Percentiles rank a stretch among this genome's conserved stretches.
Evolutionary conservation across 1,140 invertebrate genomes (phyloP).

Genomic region (Neoseiulus cucumeris): DNA sequence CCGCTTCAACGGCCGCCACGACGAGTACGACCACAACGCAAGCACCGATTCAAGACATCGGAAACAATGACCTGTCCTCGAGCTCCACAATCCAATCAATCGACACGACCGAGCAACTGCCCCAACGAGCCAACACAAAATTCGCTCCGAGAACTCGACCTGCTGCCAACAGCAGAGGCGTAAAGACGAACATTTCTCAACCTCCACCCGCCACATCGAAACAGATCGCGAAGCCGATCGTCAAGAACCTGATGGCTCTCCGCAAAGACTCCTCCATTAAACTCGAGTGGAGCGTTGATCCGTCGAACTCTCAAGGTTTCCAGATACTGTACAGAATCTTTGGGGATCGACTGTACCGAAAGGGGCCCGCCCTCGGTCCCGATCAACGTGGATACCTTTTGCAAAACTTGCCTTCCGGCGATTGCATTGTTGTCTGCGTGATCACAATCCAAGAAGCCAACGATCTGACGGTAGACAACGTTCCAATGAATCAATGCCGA

Average conservation of each 20-base stretch:
- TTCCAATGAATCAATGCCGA: constrained; percentile 62
- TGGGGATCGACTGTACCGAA: constrained; percentile 67
- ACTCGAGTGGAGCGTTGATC: constrained; percentile 72
- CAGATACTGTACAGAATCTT: constrained; percentile 70
- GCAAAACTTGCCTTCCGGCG: constrained; percentile 68
- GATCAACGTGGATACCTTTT: constrained; percentile 74
- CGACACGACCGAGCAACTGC: constrained; percentile 19
- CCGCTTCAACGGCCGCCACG: background rate
- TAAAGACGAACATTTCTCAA: background rate
- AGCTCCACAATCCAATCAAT: constrained; percentile 23
- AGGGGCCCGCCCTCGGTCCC: constrained; percentile 61
- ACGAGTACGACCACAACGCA: constrained; percentile 17
- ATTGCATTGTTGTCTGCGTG: constrained; percentile 77
- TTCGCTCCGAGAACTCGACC: background rate
- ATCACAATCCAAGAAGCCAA: constrained; percentile 53
- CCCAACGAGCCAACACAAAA: background rate
- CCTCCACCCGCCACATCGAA: background rate
- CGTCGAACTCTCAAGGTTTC: constrained; percentile 60
- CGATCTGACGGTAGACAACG: constrained; percentile 51
- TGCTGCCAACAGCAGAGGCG: background rate
- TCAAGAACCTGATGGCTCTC: constrained; percentile 48
- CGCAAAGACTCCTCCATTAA: constrained; percentile 42
- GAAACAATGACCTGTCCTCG: constrained; percentile 13
- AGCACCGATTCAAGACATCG: background rate
- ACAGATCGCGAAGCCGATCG: constrained; percentile 44